These are phyloP conservation scores for Lepidotrigona ventralis DNA, from an alignment of 1,140 invertebrate genomes.

Conservation along the genomic window DNA sequence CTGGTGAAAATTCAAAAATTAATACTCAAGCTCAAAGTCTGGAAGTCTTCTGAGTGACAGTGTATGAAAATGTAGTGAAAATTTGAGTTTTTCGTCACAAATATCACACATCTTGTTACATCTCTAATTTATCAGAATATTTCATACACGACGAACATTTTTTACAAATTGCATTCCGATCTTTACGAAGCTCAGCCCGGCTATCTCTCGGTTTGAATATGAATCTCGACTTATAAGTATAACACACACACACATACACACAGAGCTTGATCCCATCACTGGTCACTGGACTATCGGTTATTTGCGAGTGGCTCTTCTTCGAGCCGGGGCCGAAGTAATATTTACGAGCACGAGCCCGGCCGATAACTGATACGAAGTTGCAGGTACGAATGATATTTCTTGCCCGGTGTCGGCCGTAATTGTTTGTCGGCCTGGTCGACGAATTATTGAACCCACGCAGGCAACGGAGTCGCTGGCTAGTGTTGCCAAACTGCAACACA, in stretches of 20 bases:
- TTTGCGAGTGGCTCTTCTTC: neutral
- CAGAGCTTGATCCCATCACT: neutral
- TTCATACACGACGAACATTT: no score
- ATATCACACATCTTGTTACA: no score
- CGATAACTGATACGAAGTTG: slow-evolving; percentile 28
- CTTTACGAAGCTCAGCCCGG: no score
- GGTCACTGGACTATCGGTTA: neutral
- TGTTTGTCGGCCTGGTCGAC: slow-evolving; percentile 15
- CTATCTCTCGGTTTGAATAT: no score
- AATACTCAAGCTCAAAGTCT: no score
- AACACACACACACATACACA: neutral
- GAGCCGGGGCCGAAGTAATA: neutral
- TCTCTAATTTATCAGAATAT: no score
- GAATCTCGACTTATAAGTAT: neutral
- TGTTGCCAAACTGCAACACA: slow-evolving; percentile 55
- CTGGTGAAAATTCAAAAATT: no score
- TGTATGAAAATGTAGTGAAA: no score
- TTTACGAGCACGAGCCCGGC: neutral
- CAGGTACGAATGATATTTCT: slow-evolving; percentile 34
- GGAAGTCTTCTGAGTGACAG: no score
- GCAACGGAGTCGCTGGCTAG: slow-evolving; percentile 11
- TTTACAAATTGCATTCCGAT: no score
- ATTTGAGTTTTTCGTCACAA: no score
- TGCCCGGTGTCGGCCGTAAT: slow-evolving; percentile 28
- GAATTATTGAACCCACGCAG: slow-evolving; percentile 39